A percentile compares a stretch with the other conserved stretches of the same genome.
Conservation (phyloP, 64 coral and sea anemone genomes). For the Platygyra sinensis region DNA sequence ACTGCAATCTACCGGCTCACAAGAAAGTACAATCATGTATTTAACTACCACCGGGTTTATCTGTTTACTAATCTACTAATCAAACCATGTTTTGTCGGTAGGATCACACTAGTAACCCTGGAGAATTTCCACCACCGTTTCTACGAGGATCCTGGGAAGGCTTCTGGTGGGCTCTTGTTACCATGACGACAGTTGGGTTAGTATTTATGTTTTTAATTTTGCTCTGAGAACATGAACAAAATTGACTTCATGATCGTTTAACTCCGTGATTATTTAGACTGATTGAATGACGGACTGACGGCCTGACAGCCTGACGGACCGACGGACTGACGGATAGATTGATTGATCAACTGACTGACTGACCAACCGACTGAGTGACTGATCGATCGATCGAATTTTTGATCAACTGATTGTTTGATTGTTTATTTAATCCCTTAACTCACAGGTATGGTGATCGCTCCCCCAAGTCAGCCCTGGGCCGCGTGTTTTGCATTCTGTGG, state of each 20-base stretch:
- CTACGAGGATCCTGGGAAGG: constrained; percentile 93
- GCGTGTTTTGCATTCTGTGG: constrained; percentile 90
- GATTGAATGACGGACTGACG: not conserved
- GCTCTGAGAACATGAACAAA: not conserved
- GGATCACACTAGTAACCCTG: constrained; percentile 84
- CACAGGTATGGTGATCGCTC: constrained; percentile 86
- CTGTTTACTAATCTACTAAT: not conserved
- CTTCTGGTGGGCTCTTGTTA: constrained; percentile 95
- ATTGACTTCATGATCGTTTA: too few species aligned
- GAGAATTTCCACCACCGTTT: constrained; percentile 88
- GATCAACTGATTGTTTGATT: not conserved
- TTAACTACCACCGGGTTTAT: not conserved
- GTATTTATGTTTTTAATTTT: not conserved
- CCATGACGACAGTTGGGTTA: constrained; percentile 93
- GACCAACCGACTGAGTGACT: not conserved
- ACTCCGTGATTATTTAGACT: not conserved
- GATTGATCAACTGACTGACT: not conserved
- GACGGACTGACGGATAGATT: not conserved
- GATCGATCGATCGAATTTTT: not conserved
- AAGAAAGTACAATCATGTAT: not conserved
- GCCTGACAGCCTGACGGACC: not conserved
- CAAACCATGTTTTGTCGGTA: not conserved
- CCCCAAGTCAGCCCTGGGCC: constrained; percentile 81
- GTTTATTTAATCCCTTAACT: not conserved
- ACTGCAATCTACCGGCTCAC: too few species aligned